phyloP scores from a whole-genome alignment of 2,888 invertebrate genomes.

The Eledona agricola region DNA sequence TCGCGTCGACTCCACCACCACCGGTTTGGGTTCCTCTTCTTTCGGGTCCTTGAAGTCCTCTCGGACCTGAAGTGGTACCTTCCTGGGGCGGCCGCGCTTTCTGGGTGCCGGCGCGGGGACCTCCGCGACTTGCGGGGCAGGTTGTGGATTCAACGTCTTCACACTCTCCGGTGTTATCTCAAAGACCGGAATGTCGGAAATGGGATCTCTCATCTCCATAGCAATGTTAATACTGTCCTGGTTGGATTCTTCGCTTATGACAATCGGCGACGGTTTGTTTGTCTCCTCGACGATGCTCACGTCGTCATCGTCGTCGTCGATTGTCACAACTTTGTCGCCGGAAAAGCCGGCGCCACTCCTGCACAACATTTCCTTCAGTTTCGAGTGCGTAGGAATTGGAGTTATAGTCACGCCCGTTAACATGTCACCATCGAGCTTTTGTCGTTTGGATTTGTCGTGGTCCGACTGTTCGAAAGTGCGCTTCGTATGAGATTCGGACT shows the following conservation, averaged over 20 bases:
- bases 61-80: slow-evolving; percentile 60
- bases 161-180: slow-evolving; percentile 46
- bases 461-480: slow-evolving; percentile 39
- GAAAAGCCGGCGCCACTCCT: slow-evolving; percentile 1
- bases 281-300: slow-evolving; percentile 44
- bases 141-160: slow-evolving; percentile 22
- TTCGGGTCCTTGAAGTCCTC: slow-evolving; percentile 57
- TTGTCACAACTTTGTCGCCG: slow-evolving; percentile 7
- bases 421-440: slow-evolving; percentile 16
- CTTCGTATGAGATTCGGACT: slow-evolving; percentile 33
- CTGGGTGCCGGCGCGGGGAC: slow-evolving; percentile 47
- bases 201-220: slow-evolving; percentile 41
- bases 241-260: slow-evolving; percentile 51
- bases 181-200: slow-evolving; percentile 48
- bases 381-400: slow-evolving; percentile 34
- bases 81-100: slow-evolving; percentile 65
- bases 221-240: slow-evolving; percentile 47
- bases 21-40: slow-evolving; percentile 39
- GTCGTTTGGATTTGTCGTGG: slow-evolving; percentile 33
- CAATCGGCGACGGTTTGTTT: slow-evolving; percentile 44
- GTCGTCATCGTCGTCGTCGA: slow-evolving; percentile 43
- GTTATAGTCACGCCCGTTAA: slow-evolving; percentile 17
- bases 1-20: slow-evolving; percentile 50
- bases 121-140: slow-evolving; percentile 24
- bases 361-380: slow-evolving; percentile 41